Base-by-base conservation (phyloP, 2,888 invertebrate genomes). In the Eristalis tenax region DNA sequence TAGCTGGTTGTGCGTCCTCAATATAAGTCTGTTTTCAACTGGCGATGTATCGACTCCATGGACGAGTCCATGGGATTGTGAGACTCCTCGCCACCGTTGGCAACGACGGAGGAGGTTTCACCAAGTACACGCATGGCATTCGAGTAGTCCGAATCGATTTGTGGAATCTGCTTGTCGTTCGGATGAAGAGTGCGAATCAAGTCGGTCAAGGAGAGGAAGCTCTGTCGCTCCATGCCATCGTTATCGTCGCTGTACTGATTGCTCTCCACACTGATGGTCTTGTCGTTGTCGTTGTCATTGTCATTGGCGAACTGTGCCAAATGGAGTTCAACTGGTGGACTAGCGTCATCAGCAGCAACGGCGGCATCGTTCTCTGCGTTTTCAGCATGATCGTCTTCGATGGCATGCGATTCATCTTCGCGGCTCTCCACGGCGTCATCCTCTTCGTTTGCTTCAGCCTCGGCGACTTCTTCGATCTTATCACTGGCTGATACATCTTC, bases 131-230 rank as follows among this genome's bases (percentile, higher is more conserved):
- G 91, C 92, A 93, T 93, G 74, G 93, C 93, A 88, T 93, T 93
- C 22, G 93, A 93, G 89, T 93, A 93, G 87, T 93, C 93, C 2
- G 93, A 93, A 89, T 93, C 93, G 77, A 93, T 93, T 90, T 93
- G 93, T 40, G 93, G 93, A 63, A 92, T 91, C 89, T 93, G 93
- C 79, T 93, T 92, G 32, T 93, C 93, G 75, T 92, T 92, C 40
- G 93, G 93, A 59, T 92, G 91, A 57, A 93, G 85, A 2, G 93
- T 93, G 77, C 93, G 92, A 84, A 93, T 92, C 56, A 93, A 90
- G 89, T 93, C 93, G 75, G 92, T 92, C 4, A 93, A 89, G 1
- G 93, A 93, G 28, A 93, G 90, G 77, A 93, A 93, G 23, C 93
- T 92, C 83, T 93, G 92, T 0, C 91, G 92, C 26, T 91, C 91